phyloP scores from a whole-genome alignment of 1,140 invertebrate species.

The Drosophila teissieri region DNA sequence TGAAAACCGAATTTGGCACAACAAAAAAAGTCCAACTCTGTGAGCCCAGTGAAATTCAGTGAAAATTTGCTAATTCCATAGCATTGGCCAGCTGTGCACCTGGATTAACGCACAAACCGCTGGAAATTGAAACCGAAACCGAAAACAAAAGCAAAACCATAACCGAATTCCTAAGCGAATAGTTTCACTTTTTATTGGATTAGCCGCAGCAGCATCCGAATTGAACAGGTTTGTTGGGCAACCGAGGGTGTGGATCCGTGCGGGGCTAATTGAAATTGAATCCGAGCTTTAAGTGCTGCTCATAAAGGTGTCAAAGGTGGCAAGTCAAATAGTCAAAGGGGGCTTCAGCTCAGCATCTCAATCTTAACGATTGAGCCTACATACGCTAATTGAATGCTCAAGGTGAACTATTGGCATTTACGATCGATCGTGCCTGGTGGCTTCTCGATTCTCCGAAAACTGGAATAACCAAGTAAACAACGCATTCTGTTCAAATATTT shows the following conservation, averaged over 20 bases:
- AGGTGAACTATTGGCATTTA: conserved; percentile 72
- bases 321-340: too few relatives aligned
- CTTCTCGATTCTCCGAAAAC: conserved; percentile 17
- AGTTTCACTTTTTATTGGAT: conserved; percentile 82
- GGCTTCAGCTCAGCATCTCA: neutral
- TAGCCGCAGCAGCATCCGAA: conserved; percentile 59
- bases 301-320: conserved; percentile 45
- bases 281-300: conserved; percentile 32
- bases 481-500: conserved; percentile 36
- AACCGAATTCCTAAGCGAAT: conserved; percentile 31
- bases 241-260: conserved; percentile 17
- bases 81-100: conserved; percentile 54
- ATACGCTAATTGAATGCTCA: conserved; percentile 42
- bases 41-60: conserved; percentile 56
- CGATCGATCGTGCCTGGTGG: conserved; percentile 1
- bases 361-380: neutral
- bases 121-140: conserved; percentile 17
- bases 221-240: conserved; percentile 76
- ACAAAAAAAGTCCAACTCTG: conserved; percentile 9
- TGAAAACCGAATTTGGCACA: conserved; percentile 71
- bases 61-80: conserved; percentile 72
- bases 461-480: conserved; percentile 50
- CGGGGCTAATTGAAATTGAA: conserved; percentile 59
- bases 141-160: conserved; percentile 21
- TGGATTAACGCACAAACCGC: conserved; percentile 72